phyloP scores from a whole-genome alignment of 2,888 invertebrate genomes.

The Marronus borbonicus region DNA sequence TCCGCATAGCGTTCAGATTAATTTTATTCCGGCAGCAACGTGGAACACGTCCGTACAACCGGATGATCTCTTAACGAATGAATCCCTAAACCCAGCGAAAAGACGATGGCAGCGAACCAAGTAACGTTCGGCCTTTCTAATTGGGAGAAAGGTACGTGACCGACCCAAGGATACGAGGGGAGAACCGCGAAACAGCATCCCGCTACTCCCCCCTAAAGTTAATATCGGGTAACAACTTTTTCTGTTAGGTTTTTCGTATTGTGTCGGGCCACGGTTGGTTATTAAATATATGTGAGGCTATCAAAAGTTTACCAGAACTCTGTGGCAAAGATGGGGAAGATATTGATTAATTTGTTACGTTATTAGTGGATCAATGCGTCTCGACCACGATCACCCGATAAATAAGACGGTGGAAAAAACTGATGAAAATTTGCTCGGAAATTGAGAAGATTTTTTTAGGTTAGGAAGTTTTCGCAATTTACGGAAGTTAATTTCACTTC shows the following conservation, averaged over 20 bases:
- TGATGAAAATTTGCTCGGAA: not conserved
- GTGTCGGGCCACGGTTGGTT: slow-evolving; percentile 10
- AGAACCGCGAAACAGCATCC: not conserved
- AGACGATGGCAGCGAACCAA: not conserved
- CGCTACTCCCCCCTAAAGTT: slow-evolving; percentile 15
- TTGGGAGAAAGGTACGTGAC: slow-evolving; percentile 49
- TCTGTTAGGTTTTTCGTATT: slow-evolving; percentile 39
- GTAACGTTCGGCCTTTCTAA: slow-evolving; percentile 37
- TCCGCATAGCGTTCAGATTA: slow-evolving; percentile 54
- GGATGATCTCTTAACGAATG: not conserved
- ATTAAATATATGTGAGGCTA: slow-evolving; percentile 31
- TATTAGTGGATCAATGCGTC: slow-evolving; percentile 6
- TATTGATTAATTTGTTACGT: slow-evolving; percentile 40
- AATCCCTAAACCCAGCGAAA: not conserved
- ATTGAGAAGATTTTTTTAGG: not conserved
- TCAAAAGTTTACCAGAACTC: slow-evolving; percentile 20
- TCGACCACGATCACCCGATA: slow-evolving; percentile 9
- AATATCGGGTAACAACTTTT: slow-evolving; percentile 43
- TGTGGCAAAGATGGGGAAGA: not conserved
- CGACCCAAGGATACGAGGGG: slow-evolving; percentile 4
- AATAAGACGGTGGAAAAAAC: slow-evolving; percentile 2
- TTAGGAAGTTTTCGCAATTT: not conserved
- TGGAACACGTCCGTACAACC: slow-evolving; percentile 10
- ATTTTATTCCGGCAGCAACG: slow-evolving; percentile 49
- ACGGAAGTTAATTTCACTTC: no score